Percentiles rank a stretch among this genome's conserved stretches.
These are phyloP conservation scores for Neuroscelio doddi DNA, from an alignment of 2,888 invertebrate genomes.

Conservation along the genomic window DNA sequence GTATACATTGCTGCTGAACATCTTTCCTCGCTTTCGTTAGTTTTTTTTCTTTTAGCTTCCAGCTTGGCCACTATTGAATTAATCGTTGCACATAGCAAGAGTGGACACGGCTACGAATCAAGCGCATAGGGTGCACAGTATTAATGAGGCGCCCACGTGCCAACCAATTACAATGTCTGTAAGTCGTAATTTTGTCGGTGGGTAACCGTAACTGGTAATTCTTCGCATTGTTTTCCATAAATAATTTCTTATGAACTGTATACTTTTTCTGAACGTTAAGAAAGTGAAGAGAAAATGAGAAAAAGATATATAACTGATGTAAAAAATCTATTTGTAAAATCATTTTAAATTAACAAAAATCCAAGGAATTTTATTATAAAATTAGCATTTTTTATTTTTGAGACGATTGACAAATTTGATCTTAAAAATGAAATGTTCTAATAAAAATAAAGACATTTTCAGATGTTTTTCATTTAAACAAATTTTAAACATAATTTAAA, in stretches of 20 bases:
- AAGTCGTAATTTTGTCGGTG: conserved; percentile 51
- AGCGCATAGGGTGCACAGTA: conserved; percentile 47
- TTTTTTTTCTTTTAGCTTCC: conserved; percentile 14
- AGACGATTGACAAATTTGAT: too few species aligned
- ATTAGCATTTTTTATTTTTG: too few species aligned
- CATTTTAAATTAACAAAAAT: too few species aligned
- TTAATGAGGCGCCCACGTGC: conserved; percentile 65
- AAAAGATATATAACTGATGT: too few species aligned
- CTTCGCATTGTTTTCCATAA: conserved; percentile 46
- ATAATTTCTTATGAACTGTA: conserved; percentile 25
- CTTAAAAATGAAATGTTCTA: too few species aligned
- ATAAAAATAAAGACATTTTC: too few species aligned
- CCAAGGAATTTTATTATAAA: too few species aligned
- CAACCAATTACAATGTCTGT: conserved; percentile 55
- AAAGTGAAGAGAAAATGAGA: too few species aligned
- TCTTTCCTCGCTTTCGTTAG: conserved; percentile 24
- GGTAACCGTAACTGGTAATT: conserved; percentile 49
- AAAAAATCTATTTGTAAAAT: too few species aligned
- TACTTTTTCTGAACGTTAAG: too few species aligned
- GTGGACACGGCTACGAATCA: conserved; percentile 38
- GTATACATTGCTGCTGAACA: conserved; percentile 38
- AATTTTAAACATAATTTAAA: too few species aligned
- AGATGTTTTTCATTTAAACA: too few species aligned
- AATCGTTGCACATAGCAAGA: conserved; percentile 23
- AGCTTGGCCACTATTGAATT: conserved; percentile 22